Evolutionary conservation across 2,113 vertebrate genomes (phyloP), one percentile per base, ranked within the genome.

Genomic region (Trochalopteron elliotii): DNA sequence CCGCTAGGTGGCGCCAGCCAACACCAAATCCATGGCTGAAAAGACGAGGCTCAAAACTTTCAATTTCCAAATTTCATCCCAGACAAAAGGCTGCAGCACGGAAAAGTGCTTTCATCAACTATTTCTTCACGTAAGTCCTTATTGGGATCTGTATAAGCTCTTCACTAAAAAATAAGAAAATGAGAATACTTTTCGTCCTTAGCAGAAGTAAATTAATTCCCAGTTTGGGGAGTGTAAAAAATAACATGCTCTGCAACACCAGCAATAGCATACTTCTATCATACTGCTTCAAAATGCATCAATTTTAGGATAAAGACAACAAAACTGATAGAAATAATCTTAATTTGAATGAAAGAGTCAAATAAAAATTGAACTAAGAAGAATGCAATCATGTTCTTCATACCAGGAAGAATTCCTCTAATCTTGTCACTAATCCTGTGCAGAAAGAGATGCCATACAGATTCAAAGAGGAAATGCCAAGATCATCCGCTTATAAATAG

Each of bases 1-100:
- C 96, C 98, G 97, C 97, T 87, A 97, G 97, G 74, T 98, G 98
- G 97, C 96, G 94, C 90, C 90, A 90, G 87, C 56, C 86, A 89
- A 97, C 94, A 68, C 74, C 60, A 78, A 88, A 97, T 96, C 94
- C 75, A 94, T 80, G 11, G 69, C 72, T 55, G 56, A 37, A 27
- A 50, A 39, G 11, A 23, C 16, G 18, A 89, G 35, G 21, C 44
- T 19, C 70, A 12, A 45, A 40, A 72, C 85, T 44, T 91, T 24
- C 74, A 15, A 52, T 81, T 61, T 16, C 61, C 56, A 24, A 68
- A 87, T 65, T 76, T 59, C 63, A 77, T 4, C 39, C 55, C 40
- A 82, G 13, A 61, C 47, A 49, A 37, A 79, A 52, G 59, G 40
- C 42, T 63, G 68, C 72, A 85, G 50, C 67, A 77, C 1, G 8